These are phyloP conservation scores for Penelope pileata DNA, from an alignment of 2,113 vertebrate species.

Conservation along the genomic window DNA sequence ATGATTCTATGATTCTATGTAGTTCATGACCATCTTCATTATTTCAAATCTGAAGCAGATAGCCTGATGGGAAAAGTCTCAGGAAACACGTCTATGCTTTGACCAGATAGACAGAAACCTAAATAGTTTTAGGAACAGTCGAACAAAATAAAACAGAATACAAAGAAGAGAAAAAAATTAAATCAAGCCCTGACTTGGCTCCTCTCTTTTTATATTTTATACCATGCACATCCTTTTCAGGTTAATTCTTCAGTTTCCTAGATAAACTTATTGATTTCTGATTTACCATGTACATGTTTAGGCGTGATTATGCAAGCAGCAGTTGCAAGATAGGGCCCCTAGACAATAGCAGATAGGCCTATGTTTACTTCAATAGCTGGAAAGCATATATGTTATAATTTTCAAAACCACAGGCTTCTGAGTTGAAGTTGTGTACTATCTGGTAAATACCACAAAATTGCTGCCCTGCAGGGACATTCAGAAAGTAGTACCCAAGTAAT, in stretches of 20 bases:
- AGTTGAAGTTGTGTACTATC: neutral
- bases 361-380: neutral
- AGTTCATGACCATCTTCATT: neutral
- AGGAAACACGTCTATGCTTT: neutral
- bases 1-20: too few relatives aligned
- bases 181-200: neutral
- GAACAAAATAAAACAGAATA: neutral
- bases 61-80: neutral
- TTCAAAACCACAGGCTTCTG: constrained; percentile 34
- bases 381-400: neutral
- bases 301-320: neutral
- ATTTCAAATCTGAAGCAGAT: neutral
- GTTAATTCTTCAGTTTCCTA: constrained; percentile 35
- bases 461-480: constrained; percentile 20
- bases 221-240: neutral
- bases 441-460: neutral
- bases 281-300: constrained; percentile 6
- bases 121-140: neutral
- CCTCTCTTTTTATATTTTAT: neutral
- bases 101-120: neutral
- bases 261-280: neutral
- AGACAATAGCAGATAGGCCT: neutral
- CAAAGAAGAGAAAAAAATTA: neutral
- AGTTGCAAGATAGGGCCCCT: neutral
- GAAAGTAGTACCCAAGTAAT: neutral